Percentiles rank a stretch among this genome's conserved stretches.
These are phyloP conservation scores for Hylyphantes graminicola DNA, from an alignment of 1,140 invertebrate genomes.

Conservation along the genomic window DNA sequence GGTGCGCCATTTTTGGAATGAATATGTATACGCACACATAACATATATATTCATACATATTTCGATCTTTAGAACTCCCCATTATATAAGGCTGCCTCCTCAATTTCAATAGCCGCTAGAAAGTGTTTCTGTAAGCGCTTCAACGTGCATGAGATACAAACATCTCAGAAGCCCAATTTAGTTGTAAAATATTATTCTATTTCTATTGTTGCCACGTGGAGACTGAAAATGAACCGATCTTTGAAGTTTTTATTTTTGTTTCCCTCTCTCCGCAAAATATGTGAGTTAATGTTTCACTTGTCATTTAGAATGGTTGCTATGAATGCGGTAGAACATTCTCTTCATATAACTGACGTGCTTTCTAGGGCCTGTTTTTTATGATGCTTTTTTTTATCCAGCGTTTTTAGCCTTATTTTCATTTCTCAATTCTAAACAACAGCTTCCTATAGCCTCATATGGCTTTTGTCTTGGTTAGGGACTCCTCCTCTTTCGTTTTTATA, in stretches of 20 bases:
- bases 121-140: not conserved
- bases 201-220: conserved; percentile 33
- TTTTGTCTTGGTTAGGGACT: conserved; percentile 47
- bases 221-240: conserved; percentile 43
- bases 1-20: too few species aligned
- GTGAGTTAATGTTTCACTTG: conserved; percentile 47
- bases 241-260: conserved; percentile 45
- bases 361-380: not conserved
- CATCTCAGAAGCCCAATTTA: conserved; percentile 21
- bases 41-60: too few species aligned
- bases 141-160: conserved; percentile 43
- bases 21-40: too few species aligned
- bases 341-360: conserved; percentile 18
- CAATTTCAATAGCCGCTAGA: conserved; percentile 17
- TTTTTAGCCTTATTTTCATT: conserved; percentile 33
- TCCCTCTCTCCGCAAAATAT: conserved; percentile 23
- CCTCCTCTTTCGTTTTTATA: conserved; percentile 9
- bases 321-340: conserved; percentile 34
- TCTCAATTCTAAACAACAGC: conserved; percentile 37
- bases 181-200: conserved; percentile 50
- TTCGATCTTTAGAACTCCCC: too few species aligned
- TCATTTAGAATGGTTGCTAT: conserved; percentile 33
- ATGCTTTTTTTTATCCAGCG: conserved; percentile 17
- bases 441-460: conserved; percentile 35
- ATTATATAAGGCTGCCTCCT: not conserved